Base-by-base conservation (phyloP, 92 coral and sea anemone species). In the Porites evermanni region DNA sequence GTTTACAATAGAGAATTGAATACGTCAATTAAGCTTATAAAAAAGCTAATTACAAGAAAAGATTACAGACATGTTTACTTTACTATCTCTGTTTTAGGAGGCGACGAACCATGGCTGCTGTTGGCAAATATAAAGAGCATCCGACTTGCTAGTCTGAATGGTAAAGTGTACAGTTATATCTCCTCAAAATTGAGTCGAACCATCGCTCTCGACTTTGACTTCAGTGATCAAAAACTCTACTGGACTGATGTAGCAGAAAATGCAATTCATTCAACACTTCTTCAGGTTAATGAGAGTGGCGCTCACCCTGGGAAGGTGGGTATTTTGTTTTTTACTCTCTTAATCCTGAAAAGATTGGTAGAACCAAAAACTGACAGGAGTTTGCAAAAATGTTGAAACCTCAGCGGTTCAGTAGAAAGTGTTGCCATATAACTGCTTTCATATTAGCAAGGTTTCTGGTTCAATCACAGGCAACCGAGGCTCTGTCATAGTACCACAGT, bases 161-260 rank as follows among this genome's bases (percentile, higher is more conserved):
- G 98, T 1, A 79, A 20, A 10, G 66, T 80, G n/a, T 89, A 85
- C 77, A 89, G 65, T 16, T 59, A 85, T 8, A 56, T 96, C 59
- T 44, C 79, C 59, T 80, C 79, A 8, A 90, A 93, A 85, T 91
- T 93, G 64, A 84, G 91, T 20, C 95, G 96, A 4, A 93, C 94
- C 6, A 89, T 93, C 47, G 98, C 99, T 69, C 52, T 95, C 29
- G 99, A 96, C 73, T 96, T 93, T 90, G 94, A 96, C 72, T 82
- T 77, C 8, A 88, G 72, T 63, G 92, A 90, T 61, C 87, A 87
- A 50, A 89, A 81, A 44, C 74, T 96, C 12, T 96, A 89, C 72
- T 96, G 98, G 95, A 84, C 98, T 7, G 99, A 96, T 75, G 98
- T 95, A 16, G 85, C 77, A 12, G 92, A 92, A 14, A 93, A 95